phyloP scores from a whole-genome alignment of 2,888 invertebrate genomes.

The Tinea trinotella region DNA sequence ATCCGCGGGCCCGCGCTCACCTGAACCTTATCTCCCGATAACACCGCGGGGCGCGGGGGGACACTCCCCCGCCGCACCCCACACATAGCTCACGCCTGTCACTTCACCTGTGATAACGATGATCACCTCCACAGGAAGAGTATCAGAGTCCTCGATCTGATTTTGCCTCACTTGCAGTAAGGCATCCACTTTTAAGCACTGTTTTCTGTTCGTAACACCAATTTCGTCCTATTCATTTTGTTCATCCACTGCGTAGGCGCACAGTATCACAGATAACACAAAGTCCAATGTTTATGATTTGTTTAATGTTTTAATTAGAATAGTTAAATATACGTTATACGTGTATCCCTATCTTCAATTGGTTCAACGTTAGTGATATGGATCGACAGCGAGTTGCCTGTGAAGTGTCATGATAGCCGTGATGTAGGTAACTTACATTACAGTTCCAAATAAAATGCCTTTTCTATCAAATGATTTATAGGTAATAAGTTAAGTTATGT shows the following conservation, averaged over 20 bases:
- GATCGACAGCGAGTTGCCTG: conserved; percentile 7
- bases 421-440: neutral
- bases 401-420: neutral
- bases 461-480: neutral
- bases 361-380: neutral
- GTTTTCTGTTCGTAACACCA: conserved; percentile 1
- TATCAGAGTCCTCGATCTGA: neutral
- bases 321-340: neutral
- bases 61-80: conserved; percentile 29
- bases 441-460: neutral
- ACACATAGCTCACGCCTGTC: conserved; percentile 15
- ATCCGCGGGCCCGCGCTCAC: conserved; percentile 7
- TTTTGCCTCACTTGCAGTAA: neutral
- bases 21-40: conserved; percentile 17
- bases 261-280: neutral
- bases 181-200: conserved; percentile 13
- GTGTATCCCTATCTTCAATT: neutral
- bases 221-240: conserved; percentile 9
- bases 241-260: conserved; percentile 1
- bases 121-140: neutral
- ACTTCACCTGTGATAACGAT: neutral
- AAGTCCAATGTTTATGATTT: neutral
- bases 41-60: conserved; percentile 22
- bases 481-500: no score
- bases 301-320: neutral